A percentile compares a stretch with the other conserved stretches of the same genome.
These are phyloP conservation scores for Mesaphorura yosii DNA, from an alignment of 1,140 invertebrate species.

Conservation along the genomic window DNA sequence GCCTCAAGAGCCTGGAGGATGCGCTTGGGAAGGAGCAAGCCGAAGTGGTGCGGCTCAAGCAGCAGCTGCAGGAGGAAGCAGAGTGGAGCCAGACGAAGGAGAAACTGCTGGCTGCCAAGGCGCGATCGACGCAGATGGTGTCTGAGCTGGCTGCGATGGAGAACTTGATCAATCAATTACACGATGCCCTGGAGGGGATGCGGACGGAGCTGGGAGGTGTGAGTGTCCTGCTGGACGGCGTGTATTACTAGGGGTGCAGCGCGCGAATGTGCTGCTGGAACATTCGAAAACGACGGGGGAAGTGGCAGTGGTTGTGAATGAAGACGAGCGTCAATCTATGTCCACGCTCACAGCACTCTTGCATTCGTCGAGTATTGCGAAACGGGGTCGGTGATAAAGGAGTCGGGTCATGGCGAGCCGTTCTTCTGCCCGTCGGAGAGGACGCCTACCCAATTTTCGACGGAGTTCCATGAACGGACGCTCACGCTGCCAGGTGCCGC, in stretches of 20 bases:
- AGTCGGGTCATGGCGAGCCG: too few species aligned
- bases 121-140: slow-evolving; percentile 54
- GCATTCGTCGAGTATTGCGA: too few species aligned
- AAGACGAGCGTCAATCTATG: slow-evolving; percentile 3
- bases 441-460: too few species aligned
- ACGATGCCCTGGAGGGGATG: slow-evolving; percentile 61
- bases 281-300: slow-evolving; percentile 52
- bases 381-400: too few species aligned
- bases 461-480: too few species aligned
- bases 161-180: slow-evolving; percentile 58
- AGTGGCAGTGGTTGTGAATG: too few species aligned
- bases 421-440: too few species aligned
- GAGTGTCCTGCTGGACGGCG: slow-evolving; percentile 64
- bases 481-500: too few species aligned
- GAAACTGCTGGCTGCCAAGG: background rate
- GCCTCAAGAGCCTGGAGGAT: slow-evolving; percentile 64
- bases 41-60: slow-evolving; percentile 59
- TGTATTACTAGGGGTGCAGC: slow-evolving; percentile 90
- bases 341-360: too few species aligned
- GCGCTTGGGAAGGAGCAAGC: slow-evolving; percentile 59
- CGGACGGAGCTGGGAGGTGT: slow-evolving; percentile 60
- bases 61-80: slow-evolving; percentile 19
- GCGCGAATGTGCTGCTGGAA: slow-evolving; percentile 82
- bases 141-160: slow-evolving; percentile 59
- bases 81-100: slow-evolving; percentile 20